These are phyloP conservation scores for Amphiprion clarkii DNA, from an alignment of 2,797 vertebrate species.

Conservation along the genomic window DNA sequence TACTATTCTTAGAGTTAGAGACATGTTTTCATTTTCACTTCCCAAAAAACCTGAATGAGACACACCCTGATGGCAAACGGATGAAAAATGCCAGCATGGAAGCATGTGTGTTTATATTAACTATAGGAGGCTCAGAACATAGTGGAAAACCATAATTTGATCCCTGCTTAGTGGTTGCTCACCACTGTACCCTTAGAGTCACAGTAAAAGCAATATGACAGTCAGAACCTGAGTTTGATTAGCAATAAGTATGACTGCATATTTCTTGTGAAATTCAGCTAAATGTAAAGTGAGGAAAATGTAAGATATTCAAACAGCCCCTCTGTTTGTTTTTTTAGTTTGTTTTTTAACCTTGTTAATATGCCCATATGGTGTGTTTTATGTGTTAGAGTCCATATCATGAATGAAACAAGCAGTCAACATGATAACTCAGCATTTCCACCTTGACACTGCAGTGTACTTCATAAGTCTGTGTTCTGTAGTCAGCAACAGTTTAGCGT, in stretches of 20 bases:
- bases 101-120: slow-evolving; percentile 62
- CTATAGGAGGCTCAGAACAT: slow-evolving; percentile 45
- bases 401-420: too few species aligned
- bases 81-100: slow-evolving; percentile 47
- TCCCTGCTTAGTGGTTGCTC: slow-evolving; percentile 40
- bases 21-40: slow-evolving; percentile 54
- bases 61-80: slow-evolving; percentile 57
- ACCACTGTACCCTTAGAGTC: neutral
- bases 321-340: too few species aligned
- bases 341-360: too few species aligned
- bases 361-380: too few species aligned
- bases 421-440: too few species aligned
- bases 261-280: neutral
- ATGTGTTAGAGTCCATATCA: too few species aligned
- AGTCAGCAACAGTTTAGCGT: too few species aligned
- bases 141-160: slow-evolving; percentile 64
- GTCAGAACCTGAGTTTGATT: neutral
- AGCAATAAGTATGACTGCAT: neutral
- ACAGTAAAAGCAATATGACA: neutral
- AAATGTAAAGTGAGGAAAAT: too few species aligned
- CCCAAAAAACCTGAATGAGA: slow-evolving; percentile 37
- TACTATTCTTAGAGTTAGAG: slow-evolving; percentile 61
- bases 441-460: too few species aligned
- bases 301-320: too few species aligned
- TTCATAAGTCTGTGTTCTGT: too few species aligned